A percentile compares a stretch with the other conserved stretches of the same genome.
Conservation (phyloP, 2,797 vertebrate genomes). For the Phataginus tetradactyla region DNA sequence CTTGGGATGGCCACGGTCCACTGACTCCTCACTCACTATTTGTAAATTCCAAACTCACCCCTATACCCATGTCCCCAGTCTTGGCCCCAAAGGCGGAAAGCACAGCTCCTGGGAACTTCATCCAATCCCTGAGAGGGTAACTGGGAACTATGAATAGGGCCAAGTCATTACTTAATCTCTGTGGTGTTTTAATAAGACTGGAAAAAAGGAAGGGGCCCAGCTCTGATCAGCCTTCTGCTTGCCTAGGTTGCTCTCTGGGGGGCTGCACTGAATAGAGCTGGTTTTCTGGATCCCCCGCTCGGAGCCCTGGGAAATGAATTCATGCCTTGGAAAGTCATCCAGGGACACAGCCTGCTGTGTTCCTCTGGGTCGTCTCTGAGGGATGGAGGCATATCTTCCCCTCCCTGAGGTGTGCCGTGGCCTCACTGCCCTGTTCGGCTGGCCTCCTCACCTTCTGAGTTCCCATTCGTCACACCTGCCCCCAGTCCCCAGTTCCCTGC, state of each 20-base stretch:
- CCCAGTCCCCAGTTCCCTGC: background rate
- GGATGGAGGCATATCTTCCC: background rate
- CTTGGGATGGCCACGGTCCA: background rate
- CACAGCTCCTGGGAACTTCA: background rate
- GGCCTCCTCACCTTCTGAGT: background rate
- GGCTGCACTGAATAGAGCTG: background rate
- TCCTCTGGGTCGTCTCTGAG: conserved; percentile 17
- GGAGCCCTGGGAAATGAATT: conserved; percentile 50
- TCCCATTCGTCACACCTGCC: background rate
- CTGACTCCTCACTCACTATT: background rate
- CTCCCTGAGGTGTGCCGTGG: background rate
- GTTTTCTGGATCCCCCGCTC: background rate
- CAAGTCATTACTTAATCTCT: conserved; percentile 67
- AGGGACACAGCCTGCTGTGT: background rate
- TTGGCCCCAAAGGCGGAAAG: background rate
- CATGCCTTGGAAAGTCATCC: background rate
- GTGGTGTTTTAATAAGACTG: conserved; percentile 69
- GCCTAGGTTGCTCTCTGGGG: background rate
- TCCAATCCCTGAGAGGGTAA: background rate
- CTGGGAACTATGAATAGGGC: background rate
- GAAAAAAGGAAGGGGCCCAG: background rate
- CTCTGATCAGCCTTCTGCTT: background rate
- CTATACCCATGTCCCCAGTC: background rate
- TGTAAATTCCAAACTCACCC: background rate
- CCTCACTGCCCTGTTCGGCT: background rate